These are phyloP conservation scores for Pardosa pseudoannulata DNA, from an alignment of 2,888 invertebrate genomes.

Conservation along the genomic window DNA sequence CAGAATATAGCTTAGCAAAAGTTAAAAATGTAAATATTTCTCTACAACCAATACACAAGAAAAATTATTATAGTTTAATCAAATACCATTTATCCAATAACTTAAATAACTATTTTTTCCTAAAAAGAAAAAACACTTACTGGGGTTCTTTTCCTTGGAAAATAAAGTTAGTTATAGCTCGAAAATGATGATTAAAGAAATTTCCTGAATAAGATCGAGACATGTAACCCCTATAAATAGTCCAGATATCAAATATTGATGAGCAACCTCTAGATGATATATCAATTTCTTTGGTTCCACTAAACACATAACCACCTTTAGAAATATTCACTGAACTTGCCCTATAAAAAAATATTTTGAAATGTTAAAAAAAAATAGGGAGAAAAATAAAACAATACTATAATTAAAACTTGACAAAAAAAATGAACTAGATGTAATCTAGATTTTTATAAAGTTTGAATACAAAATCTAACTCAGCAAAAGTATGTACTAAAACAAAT, in stretches of 20 bases:
- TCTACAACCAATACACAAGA: too few relatives aligned
- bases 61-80: too few relatives aligned
- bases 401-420: too few relatives aligned
- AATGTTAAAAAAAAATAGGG: too few relatives aligned
- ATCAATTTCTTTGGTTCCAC: slow-evolving; percentile 23
- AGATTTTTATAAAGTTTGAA: too few relatives aligned
- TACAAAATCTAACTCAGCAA: too few relatives aligned
- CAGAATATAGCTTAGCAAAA: not conserved
- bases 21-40: too few relatives aligned
- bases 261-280: not conserved
- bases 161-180: slow-evolving; percentile 77
- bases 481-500: too few relatives aligned
- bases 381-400: too few relatives aligned
- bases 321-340: slow-evolving; percentile 14
- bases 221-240: slow-evolving; percentile 76
- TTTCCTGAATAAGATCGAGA: slow-evolving; percentile 76
- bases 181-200: slow-evolving; percentile 78
- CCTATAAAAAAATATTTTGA: slow-evolving; percentile 23
- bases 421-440: too few relatives aligned
- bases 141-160: slow-evolving; percentile 76
- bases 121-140: slow-evolving; percentile 72
- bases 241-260: slow-evolving; percentile 75
- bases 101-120: too few relatives aligned
- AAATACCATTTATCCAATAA: too few relatives aligned
- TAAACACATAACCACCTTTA: slow-evolving; percentile 22